phyloP scores from a whole-genome alignment of 2,113 vertebrate species.

The Australoheros scitulus region DNA sequence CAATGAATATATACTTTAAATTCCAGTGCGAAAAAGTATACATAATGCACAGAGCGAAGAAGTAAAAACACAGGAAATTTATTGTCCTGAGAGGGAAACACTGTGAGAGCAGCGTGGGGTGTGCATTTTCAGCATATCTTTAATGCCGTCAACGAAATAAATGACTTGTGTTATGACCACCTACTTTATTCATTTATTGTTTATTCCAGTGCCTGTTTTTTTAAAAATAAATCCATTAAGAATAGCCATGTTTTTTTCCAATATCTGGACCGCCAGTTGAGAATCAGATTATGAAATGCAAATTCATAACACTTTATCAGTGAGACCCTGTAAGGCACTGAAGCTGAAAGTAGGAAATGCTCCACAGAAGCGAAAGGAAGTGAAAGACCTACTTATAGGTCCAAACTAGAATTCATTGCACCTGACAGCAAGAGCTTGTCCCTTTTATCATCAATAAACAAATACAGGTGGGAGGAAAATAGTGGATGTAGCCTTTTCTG shows the following conservation, averaged over 20 bases:
- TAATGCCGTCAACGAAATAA: conserved; percentile 41
- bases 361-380: conserved; percentile 9
- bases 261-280: conserved; percentile 21
- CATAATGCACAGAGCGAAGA: conserved; percentile 26
- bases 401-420: conserved; percentile 43
- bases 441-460: conserved; percentile 38
- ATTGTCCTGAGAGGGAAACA: conserved; percentile 26
- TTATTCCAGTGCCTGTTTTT: conserved; percentile 20
- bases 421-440: conserved; percentile 36
- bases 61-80: conserved; percentile 8
- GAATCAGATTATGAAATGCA: conserved; percentile 35
- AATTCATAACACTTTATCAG: conserved; percentile 39
- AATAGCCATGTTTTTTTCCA: conserved; percentile 16
- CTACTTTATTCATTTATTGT: conserved; percentile 44
- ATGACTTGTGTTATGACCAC: conserved; percentile 32
- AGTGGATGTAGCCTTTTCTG: background rate
- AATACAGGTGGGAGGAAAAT: conserved; percentile 5
- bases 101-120: background rate
- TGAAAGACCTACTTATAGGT: conserved; percentile 38
- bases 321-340: background rate
- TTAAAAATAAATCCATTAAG: conserved; percentile 30
- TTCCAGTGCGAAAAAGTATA: conserved; percentile 19
- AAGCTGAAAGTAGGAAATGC: conserved; percentile 32
- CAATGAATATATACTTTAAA: conserved; percentile 36
- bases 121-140: conserved; percentile 16